phyloP scores from a whole-genome alignment of 2,888 invertebrate species.

The Pimpla rufipes region DNA sequence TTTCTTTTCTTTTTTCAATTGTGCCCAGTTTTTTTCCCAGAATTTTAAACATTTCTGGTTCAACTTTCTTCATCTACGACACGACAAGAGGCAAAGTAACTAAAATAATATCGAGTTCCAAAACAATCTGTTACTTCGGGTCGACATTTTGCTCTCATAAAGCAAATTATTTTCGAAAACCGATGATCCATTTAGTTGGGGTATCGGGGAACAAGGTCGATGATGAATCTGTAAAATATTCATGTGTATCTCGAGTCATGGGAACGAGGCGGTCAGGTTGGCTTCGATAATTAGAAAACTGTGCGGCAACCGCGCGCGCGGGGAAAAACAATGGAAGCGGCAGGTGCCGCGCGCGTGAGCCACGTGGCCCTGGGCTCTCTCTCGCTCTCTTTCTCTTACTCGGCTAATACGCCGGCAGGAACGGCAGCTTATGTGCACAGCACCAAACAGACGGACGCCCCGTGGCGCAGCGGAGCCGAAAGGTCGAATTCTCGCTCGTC shows the following conservation, averaged over 20 bases:
- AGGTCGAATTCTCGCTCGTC: conserved; percentile 50
- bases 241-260: conserved; percentile 24
- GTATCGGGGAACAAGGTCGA: not conserved
- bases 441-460: conserved; percentile 48
- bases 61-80: not conserved
- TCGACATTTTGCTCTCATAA: too few relatives aligned
- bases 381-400: conserved; percentile 14
- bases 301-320: not conserved
- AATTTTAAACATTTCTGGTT: not conserved
- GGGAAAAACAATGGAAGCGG: conserved; percentile 47
- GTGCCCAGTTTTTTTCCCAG: not conserved
- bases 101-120: too few relatives aligned
- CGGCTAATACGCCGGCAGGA: conserved; percentile 21
- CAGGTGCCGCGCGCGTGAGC: conserved; percentile 49
- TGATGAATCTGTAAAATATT: conserved; percentile 34
- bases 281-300: conserved; percentile 36
- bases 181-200: conserved; percentile 21
- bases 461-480: conserved; percentile 44
- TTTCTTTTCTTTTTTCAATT: not conserved
- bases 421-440: conserved; percentile 48
- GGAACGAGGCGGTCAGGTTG: conserved; percentile 17
- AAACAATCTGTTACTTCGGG: not conserved
- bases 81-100: not conserved
- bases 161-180: not conserved
- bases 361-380: conserved; percentile 41